Evolutionary conservation across 2,888 invertebrate species (phyloP), one percentile per base, ranked within the genome.

Genomic region (Scrobipalpa costella): DNA sequence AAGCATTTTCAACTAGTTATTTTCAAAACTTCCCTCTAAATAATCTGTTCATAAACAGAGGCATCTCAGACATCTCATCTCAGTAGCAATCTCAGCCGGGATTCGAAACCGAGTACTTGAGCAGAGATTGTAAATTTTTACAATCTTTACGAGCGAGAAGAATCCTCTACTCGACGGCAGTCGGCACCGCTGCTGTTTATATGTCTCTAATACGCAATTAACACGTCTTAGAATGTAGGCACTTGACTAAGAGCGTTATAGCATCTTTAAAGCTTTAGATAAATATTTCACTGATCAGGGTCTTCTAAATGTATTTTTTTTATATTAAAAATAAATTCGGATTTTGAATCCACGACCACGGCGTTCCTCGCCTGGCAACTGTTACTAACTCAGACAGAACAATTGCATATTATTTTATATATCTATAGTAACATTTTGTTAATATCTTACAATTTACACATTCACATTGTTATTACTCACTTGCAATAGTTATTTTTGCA

Each of bases 81-180:
- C 21, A 21, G 21, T 50, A 50, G 50, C 21, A 13, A 21, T 21
- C 50, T 11, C 21, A 11, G 27, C 27, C 50, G 50, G 11, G 50
- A 21, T 21, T 49, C 49, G 11, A 21, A 49, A 19, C 49, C 8
- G 38, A n/a, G 38, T 2, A 38, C 38, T 7, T 5, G 27, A 5
- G 2, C 27, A n/a, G 66, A 65, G 71, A 74, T 78, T 80, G 76
- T 81, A 81, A 83, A 77, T 74, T 81, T n/a, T 82, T 78, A 83
- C 81, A 80, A 82, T 80, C 75, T 50, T 52, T 52, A 52, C 21
- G 21, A 21, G 9, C 5, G 21, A 21, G 21, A 21, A 13, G 9
- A 52, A 21, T 52, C 50, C 11, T 50, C 21, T 8, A 27, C 11
- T 21, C 19, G 19, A 9, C 19, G 50, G n/a, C n/a, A n/a, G n/a